phyloP scores from a whole-genome alignment of 1,140 invertebrate genomes.

The Magallana ariakensis region DNA sequence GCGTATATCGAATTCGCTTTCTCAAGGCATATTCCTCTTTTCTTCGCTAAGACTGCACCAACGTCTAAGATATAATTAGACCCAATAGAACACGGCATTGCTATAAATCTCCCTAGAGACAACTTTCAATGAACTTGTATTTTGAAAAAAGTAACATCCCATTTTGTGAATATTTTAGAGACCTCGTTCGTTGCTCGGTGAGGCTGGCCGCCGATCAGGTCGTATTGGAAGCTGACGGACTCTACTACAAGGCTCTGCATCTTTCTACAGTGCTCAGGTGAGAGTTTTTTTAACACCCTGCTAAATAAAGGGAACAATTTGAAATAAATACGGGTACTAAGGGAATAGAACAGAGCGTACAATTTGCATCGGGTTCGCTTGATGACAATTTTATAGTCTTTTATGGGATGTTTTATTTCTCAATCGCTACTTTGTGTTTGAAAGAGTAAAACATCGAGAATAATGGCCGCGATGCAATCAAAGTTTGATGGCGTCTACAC shows the following conservation, averaged over 20 bases:
- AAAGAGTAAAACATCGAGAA: conserved; percentile 30
- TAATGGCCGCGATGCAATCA: conserved; percentile 42
- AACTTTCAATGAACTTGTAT: conserved; percentile 30
- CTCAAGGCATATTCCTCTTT: conserved; percentile 27
- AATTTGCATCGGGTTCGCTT: conserved; percentile 35
- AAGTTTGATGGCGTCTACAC: conserved; percentile 38
- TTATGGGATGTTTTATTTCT: conserved; percentile 44
- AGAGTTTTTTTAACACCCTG: conserved; percentile 27
- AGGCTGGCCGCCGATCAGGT: background rate
- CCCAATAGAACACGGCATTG: conserved; percentile 4
- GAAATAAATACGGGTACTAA: conserved; percentile 25
- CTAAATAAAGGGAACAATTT: conserved; percentile 24
- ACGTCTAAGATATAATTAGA: conserved; percentile 44
- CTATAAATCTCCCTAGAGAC: conserved; percentile 41
- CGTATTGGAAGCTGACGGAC: background rate
- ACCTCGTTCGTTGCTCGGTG: conserved; percentile 14
- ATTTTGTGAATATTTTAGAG: conserved; percentile 44
- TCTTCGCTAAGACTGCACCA: background rate
- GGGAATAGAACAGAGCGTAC: conserved; percentile 8
- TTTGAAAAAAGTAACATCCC: conserved; percentile 44
- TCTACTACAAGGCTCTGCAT: background rate
- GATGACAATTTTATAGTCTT: conserved; percentile 44
- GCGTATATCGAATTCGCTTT: conserved; percentile 24
- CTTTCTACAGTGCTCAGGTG: background rate
- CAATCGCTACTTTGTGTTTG: conserved; percentile 32